These are phyloP conservation scores for Rhopalosiphum padi DNA, from an alignment of 1,140 invertebrate species.

Conservation along the genomic window DNA sequence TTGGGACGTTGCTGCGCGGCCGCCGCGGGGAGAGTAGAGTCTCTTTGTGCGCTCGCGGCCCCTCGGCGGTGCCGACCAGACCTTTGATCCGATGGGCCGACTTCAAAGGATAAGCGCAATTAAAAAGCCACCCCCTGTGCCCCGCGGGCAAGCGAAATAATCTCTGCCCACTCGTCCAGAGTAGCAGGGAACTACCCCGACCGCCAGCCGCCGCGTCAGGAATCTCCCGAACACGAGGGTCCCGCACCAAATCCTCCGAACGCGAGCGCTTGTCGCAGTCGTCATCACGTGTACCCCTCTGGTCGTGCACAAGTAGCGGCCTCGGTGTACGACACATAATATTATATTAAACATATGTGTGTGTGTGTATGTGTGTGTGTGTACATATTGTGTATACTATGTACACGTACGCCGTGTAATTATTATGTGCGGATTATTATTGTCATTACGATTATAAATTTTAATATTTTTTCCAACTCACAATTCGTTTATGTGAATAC, in stretches of 20 bases:
- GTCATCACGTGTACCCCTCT: neutral
- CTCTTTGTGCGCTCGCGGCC: neutral
- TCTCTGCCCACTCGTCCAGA: constrained; percentile 26
- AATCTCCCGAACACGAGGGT: neutral
- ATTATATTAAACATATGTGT: neutral
- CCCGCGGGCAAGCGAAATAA: constrained; percentile 8
- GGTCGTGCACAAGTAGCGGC: constrained; percentile 12
- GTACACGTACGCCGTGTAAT: neutral
- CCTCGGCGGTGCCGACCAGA: neutral
- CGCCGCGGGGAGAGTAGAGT: neutral
- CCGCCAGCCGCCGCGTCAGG: neutral
- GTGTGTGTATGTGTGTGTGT: too few species aligned
- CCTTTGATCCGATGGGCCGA: constrained; percentile 19
- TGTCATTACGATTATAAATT: neutral
- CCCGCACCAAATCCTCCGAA: neutral
- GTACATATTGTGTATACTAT: too few species aligned
- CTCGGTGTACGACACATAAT: neutral
- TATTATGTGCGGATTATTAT: neutral
- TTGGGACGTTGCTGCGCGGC: neutral
- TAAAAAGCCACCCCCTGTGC: constrained; percentile 30
- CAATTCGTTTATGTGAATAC: neutral
- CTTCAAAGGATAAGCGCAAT: constrained; percentile 36
- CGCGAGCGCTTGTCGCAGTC: neutral
- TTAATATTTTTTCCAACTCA: neutral
- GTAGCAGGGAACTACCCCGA: neutral